phyloP scores from a whole-genome alignment of 2,113 vertebrate species.

The Hippopotamus amphibius region DNA sequence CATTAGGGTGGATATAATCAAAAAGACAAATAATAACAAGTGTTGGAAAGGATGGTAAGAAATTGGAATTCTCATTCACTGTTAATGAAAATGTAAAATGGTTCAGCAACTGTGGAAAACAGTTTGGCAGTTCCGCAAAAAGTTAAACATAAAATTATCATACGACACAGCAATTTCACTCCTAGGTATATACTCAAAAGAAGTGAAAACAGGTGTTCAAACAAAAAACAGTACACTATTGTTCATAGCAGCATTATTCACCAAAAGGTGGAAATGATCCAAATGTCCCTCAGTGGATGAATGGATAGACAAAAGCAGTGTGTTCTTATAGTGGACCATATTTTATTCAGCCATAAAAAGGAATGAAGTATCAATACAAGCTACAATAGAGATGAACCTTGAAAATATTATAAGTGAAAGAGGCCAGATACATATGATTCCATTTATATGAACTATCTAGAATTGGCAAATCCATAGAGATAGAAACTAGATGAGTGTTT shows the following conservation, averaged over 20 bases:
- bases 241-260: background rate
- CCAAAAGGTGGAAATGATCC: background rate
- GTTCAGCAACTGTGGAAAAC: background rate
- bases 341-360: slow-evolving; percentile 10
- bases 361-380: slow-evolving; percentile 16
- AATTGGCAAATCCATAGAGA: slow-evolving; percentile 10
- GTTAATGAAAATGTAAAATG: background rate
- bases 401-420: slow-evolving; percentile 47
- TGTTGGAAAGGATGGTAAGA: background rate
- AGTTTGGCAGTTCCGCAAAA: background rate
- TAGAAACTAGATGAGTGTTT: background rate
- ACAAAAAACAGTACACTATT: background rate
- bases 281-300: background rate
- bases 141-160: slow-evolving; percentile 27
- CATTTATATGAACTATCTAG: slow-evolving; percentile 22
- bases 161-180: background rate
- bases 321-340: background rate
- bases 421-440: background rate
- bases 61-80: background rate
- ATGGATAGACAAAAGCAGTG: slow-evolving; percentile 27
- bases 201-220: slow-evolving; percentile 48
- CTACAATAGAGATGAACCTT: slow-evolving; percentile 32
- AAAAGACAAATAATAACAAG: slow-evolving; percentile 13
- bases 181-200: background rate
- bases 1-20: background rate